Evolutionary conservation across 2,888 invertebrate genomes (phyloP).

Genomic region (Pheosia tremula): DNA sequence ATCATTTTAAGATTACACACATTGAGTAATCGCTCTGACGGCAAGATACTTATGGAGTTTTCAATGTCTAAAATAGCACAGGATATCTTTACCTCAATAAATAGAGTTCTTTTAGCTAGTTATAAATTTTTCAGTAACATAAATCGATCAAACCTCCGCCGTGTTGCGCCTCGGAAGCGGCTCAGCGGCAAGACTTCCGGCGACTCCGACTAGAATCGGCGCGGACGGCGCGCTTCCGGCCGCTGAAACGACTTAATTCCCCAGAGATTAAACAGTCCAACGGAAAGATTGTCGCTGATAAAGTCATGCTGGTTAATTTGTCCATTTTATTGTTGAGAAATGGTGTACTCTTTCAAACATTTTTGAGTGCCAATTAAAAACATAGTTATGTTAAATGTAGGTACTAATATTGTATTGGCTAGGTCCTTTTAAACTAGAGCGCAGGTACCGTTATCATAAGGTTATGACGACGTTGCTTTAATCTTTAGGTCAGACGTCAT

Average conservation of each 20-base stretch:
- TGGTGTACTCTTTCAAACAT: not conserved
- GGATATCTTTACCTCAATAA: no score
- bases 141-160: slow-evolving; percentile 20
- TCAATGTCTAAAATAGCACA: no score
- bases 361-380: not conserved
- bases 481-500: not conserved
- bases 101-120: not conserved
- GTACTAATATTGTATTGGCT: no score
- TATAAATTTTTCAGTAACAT: not conserved
- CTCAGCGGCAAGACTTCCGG: slow-evolving; percentile 61
- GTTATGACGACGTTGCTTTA: no score
- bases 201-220: slow-evolving; percentile 49
- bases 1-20: no score
- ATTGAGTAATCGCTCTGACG: no score
- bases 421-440: no score
- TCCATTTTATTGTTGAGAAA: slow-evolving; percentile 5
- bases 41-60: no score
- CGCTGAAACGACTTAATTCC: slow-evolving; percentile 44
- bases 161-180: slow-evolving; percentile 46
- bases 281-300: slow-evolving; percentile 29
- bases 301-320: slow-evolving; percentile 16
- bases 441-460: no score
- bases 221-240: slow-evolving; percentile 52
- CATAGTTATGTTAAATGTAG: no score
- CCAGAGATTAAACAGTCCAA: slow-evolving; percentile 38